Percentiles rank a stretch among this genome's conserved stretches.
phyloP scores from a whole-genome alignment of 2,113 vertebrate species.

The Leptosomus discolor region DNA sequence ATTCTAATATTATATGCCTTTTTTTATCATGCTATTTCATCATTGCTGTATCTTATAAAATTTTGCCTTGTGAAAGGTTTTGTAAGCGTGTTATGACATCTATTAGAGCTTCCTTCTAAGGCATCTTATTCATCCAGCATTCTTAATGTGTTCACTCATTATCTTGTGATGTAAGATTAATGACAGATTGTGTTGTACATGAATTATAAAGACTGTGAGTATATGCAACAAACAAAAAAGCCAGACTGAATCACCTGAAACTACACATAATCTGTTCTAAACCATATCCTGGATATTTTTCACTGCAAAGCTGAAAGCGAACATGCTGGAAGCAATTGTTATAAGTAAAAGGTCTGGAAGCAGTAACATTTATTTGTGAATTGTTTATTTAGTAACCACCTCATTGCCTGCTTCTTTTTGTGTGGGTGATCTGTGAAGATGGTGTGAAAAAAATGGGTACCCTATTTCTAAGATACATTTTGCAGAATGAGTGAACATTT shows the following conservation, averaged over 20 bases:
- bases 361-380: background rate
- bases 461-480: background rate
- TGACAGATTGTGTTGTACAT: background rate
- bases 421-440: background rate
- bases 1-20: background rate
- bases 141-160: background rate
- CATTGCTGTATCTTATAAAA: background rate
- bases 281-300: background rate
- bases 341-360: background rate
- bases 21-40: background rate
- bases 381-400: background rate
- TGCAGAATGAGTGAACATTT: background rate
- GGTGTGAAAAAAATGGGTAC: background rate
- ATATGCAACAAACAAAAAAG: background rate
- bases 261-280: background rate
- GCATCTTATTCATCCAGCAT: background rate
- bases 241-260: background rate
- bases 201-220: background rate
- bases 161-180: constrained; percentile 13
- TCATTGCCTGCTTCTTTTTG: background rate
- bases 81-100: background rate
- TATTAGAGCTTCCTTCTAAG: background rate
- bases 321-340: background rate
- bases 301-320: background rate
- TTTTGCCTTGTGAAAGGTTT: background rate